phyloP scores from a whole-genome alignment of 2,888 invertebrate species.

The Oxytorus armatus region DNA sequence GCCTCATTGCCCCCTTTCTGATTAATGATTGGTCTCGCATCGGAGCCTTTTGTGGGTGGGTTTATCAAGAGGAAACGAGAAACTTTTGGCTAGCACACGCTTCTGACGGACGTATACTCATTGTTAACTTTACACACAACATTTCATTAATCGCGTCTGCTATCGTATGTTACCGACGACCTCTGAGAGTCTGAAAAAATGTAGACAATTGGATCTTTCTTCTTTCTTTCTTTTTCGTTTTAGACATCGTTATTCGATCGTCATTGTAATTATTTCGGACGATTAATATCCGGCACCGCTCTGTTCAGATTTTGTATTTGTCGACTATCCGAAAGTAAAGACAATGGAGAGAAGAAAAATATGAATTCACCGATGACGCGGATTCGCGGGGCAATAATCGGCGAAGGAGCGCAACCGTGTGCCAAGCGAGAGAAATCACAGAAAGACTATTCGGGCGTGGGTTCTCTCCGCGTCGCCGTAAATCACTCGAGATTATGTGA shows the following conservation, averaged over 20 bases:
- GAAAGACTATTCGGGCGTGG: conserved; percentile 43
- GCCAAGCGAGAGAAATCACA: conserved; percentile 9
- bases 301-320: not conserved
- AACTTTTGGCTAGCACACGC: conserved; percentile 33
- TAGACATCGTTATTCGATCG: too few relatives aligned
- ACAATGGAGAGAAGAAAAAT: conserved; percentile 70
- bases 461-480: conserved; percentile 67
- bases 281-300: not conserved
- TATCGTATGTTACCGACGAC: too few relatives aligned
- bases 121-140: not conserved
- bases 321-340: not conserved
- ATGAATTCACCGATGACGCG: conserved; percentile 73
- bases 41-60: conserved; percentile 64
- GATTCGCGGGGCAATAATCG: conserved; percentile 73
- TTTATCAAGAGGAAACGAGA: conserved; percentile 20
- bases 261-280: too few relatives aligned
- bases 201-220: too few relatives aligned
- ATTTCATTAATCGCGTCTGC: not conserved
- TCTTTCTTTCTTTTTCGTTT: too few relatives aligned
- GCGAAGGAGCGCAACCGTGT: conserved; percentile 64
- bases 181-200: too few relatives aligned
- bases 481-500: conserved; percentile 81
- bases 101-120: not conserved
- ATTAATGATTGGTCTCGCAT: conserved; percentile 78
- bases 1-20: conserved; percentile 79